Evolutionary conservation across 2,888 invertebrate species (phyloP).

Genomic region (Acrobasis suavella): DNA sequence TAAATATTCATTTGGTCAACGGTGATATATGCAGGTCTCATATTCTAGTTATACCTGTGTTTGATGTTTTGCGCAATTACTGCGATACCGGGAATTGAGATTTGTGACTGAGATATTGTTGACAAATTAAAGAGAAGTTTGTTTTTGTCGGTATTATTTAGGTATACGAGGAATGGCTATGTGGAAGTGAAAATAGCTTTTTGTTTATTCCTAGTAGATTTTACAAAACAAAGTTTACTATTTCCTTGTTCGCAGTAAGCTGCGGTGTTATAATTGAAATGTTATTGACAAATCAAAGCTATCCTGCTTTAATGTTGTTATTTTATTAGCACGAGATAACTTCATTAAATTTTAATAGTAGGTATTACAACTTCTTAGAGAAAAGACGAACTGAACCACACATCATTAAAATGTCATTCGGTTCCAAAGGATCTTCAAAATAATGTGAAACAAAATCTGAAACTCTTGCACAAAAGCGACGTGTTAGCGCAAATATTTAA

Average conservation of each 20-base stretch:
- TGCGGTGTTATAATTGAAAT: neutral
- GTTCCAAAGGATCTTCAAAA: neutral
- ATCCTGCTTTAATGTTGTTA: neutral
- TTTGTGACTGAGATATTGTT: neutral
- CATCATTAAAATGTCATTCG: no score
- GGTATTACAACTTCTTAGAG: no score
- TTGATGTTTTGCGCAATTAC: slow-evolving; percentile 15
- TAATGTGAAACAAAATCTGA: neutral
- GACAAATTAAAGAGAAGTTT: neutral
- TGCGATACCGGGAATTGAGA: slow-evolving; percentile 1
- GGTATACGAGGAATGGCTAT: no score
- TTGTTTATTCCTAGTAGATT: no score
- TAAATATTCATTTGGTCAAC: slow-evolving; percentile 54
- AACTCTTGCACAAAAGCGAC: neutral
- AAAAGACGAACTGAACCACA: no score
- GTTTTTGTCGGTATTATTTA: neutral
- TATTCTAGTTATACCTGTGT: neutral
- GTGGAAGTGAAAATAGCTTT: no score
- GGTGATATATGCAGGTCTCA: slow-evolving; percentile 16
- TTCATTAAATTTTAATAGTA: neutral
- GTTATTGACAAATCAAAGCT: neutral
- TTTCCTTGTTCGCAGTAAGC: neutral
- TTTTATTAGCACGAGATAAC: neutral
- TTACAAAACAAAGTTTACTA: no score
- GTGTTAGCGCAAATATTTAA: neutral